These are phyloP conservation scores for Apis dorsata DNA, from an alignment of 1,140 invertebrate species.

Conservation along the genomic window DNA sequence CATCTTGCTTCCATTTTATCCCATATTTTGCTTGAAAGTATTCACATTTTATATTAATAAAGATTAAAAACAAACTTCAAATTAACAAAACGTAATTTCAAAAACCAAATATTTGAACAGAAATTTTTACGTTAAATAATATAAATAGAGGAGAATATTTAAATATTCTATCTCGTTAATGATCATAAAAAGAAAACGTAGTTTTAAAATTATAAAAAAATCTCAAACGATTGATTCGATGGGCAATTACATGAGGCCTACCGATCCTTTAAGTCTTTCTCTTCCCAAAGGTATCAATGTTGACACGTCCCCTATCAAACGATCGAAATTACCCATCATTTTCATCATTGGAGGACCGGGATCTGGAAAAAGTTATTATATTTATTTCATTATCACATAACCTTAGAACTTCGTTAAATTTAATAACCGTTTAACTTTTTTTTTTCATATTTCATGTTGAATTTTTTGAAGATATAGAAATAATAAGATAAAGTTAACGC, in stretches of 20 bases:
- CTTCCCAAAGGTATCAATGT: slow-evolving; percentile 24
- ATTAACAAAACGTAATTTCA: not conserved
- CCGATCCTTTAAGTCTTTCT: slow-evolving; percentile 6
- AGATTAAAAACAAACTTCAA: slow-evolving; percentile 18
- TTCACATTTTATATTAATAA: not conserved
- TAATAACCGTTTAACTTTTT: not conserved
- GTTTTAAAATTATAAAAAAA: not conserved
- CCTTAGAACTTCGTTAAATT: not conserved
- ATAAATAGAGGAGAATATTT: not conserved
- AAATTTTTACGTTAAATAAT: not conserved
- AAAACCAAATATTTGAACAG: not conserved
- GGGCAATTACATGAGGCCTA: slow-evolving; percentile 61
- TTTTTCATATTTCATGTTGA: not conserved
- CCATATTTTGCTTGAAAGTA: not conserved
- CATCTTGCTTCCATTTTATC: not conserved
- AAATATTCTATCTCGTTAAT: not conserved
- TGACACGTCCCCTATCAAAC: slow-evolving; percentile 35
- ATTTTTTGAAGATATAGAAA: not conserved
- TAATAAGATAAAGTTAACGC: not conserved
- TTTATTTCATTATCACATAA: not conserved
- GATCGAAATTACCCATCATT: slow-evolving; percentile 56
- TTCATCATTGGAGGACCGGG: slow-evolving; percentile 63
- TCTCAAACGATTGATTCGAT: slow-evolving; percentile 37
- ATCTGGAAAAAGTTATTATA: slow-evolving; percentile 55
- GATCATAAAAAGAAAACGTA: not conserved